phyloP scores from a whole-genome alignment of 1,140 invertebrate species.

The Zaprionus lachaisei region DNA sequence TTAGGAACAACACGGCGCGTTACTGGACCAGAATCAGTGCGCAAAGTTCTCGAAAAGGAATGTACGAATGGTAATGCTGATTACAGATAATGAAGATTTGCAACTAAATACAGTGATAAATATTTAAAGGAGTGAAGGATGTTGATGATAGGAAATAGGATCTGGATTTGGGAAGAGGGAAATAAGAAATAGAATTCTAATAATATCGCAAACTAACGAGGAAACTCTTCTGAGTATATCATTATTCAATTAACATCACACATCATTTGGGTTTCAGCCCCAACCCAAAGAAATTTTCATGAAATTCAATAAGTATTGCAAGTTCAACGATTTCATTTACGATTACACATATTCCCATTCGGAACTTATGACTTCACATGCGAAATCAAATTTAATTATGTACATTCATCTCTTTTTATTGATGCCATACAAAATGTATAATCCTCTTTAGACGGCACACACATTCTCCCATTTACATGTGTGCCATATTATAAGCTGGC shows the following conservation, averaged over 20 bases:
- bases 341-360: not conserved
- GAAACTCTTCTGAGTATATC: no score
- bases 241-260: no score
- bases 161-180: not conserved
- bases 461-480: slow-evolving; percentile 16
- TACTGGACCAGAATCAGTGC: slow-evolving; percentile 45
- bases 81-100: not conserved
- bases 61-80: slow-evolving; percentile 7
- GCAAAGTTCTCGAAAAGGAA: slow-evolving; percentile 9
- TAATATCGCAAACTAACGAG: no score
- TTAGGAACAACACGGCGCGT: slow-evolving; percentile 37
- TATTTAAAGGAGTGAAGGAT: not conserved
- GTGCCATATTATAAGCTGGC: not conserved
- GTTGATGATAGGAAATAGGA: not conserved
- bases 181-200: no score
- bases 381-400: not conserved
- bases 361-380: not conserved
- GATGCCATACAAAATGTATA: not conserved
- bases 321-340: not conserved
- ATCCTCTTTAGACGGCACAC: not conserved
- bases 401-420: not conserved
- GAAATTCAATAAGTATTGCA: not conserved
- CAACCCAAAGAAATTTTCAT: not conserved
- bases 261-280: no score
- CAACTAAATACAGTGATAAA: slow-evolving; percentile 13